Conservation (phyloP, 2,113 vertebrate species). For the Chaetura pelagica region DNA sequence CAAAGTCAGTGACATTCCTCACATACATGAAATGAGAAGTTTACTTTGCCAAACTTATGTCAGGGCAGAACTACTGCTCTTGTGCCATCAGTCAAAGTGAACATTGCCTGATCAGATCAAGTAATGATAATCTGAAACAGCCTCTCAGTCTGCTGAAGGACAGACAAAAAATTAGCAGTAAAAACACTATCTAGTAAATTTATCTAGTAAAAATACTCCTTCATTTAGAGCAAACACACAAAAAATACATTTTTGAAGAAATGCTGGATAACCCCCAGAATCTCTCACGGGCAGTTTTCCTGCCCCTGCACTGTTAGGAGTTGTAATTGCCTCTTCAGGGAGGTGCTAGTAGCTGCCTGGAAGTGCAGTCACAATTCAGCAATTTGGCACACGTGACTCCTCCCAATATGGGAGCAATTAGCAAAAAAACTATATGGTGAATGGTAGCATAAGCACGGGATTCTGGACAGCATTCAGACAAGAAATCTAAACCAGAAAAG, state of each 20-base stretch:
- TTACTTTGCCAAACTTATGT: not conserved
- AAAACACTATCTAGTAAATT: not conserved
- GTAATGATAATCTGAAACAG: not conserved
- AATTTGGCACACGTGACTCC: conserved; percentile 45
- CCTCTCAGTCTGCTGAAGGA: not conserved
- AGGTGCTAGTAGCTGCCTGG: conserved; percentile 33
- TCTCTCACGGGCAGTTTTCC: conserved; percentile 27
- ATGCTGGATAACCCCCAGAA: conserved; percentile 2
- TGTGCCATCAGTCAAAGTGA: not conserved
- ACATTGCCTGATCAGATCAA: not conserved
- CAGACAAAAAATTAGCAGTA: not conserved
- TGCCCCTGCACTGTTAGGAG: conserved; percentile 16
- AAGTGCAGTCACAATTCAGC: conserved; percentile 46
- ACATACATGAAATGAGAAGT: not conserved
- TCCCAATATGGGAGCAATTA: conserved; percentile 66
- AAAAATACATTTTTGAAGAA: conserved; percentile 19
- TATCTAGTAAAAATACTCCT: not conserved
- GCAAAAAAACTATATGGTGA: conserved; percentile 65
- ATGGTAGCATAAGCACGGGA: conserved; percentile 32
- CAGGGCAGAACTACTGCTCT: not conserved
- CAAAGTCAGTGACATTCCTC: not conserved
- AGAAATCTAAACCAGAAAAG: conserved; percentile 60
- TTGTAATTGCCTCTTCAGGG: conserved; percentile 60
- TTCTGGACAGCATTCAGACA: conserved; percentile 45
- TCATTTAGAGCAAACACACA: not conserved